phyloP scores from a whole-genome alignment of 2,797 vertebrate species.

The Phoebastria nigripes region DNA sequence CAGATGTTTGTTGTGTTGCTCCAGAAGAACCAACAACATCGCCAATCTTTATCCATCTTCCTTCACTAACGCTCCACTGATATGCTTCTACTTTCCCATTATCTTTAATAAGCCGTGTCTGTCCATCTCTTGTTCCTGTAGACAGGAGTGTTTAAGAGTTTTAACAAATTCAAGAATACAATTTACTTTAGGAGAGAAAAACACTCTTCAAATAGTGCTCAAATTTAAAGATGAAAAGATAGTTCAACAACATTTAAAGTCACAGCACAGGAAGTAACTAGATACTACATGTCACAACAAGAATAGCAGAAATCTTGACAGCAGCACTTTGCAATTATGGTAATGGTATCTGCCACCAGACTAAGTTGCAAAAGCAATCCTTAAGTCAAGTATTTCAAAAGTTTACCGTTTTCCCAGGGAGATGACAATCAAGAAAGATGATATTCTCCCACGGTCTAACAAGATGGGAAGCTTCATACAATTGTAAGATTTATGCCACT shows the following conservation, averaged over 20 bases:
- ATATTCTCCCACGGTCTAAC: not conserved
- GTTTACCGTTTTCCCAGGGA: not conserved
- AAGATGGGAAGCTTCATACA: not conserved
- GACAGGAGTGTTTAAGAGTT: not conserved
- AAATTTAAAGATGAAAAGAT: not conserved
- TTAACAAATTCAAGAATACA: not conserved
- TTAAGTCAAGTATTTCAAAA: not conserved
- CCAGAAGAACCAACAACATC: slow-evolving; percentile 94
- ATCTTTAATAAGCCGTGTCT: slow-evolving; percentile 92
- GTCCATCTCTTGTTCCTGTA: slow-evolving; percentile 92
- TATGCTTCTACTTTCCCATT: slow-evolving; percentile 90
- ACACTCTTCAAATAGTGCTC: not conserved
- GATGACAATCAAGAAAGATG: not conserved
- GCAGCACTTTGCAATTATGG: not conserved
- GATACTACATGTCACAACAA: not conserved
- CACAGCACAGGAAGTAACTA: not conserved
- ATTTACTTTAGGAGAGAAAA: not conserved
- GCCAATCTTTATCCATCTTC: slow-evolving; percentile 95
- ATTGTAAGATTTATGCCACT: not conserved
- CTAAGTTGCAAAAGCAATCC: not conserved
- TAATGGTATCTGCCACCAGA: not conserved
- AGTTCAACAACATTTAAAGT: not conserved
- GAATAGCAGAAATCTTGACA: not conserved
- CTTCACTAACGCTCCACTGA: slow-evolving; percentile 90
- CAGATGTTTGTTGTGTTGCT: slow-evolving; percentile 88